Base-by-base conservation (phyloP, 2,113 vertebrate genomes). In the Eudyptes chrysolophus region DNA sequence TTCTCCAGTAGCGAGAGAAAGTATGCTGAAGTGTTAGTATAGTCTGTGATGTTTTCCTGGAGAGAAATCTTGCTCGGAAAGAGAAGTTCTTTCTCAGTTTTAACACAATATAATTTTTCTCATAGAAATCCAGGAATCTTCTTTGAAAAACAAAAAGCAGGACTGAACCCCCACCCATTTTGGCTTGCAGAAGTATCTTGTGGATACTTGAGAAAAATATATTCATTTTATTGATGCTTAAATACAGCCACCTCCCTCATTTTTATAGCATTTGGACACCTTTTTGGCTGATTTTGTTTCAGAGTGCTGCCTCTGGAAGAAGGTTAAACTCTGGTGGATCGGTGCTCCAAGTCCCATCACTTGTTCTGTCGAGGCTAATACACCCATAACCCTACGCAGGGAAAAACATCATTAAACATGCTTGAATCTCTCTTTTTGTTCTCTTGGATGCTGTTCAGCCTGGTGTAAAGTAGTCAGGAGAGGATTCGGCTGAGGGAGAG, bases 81-180 rank as follows among this genome's bases (percentile, higher is more conserved):
- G 84, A 95, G n/a, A 16, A 44, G 66, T 76, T 92, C 87, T 94
- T 93, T 90, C 51, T 90, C 75, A 80, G 46, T 95, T 96, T 80
- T 97, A 85, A n/a, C 96, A 97, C 92, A 88, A 54, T 95, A 96
- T 94, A 96, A 32, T 61, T 97, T 97, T 97, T 96, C 95, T 87
- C 30, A 19, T 40, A 69, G 89, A 97, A 97, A 97, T 94, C 92
- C 95, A 96, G 85, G 83, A 96, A 94, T 84, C 70, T 74, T 93
- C 60, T 92, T 94, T 95, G 94, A 85, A 96, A 96, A 95, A 88
- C 62, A 94, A 92, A 96, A 91, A 60, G 72, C 60, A 94, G 80
- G 92, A 52, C 44, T 94, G 72, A 90, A 77, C 51, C 36, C 74
- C 74, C 16, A 57, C 60, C 77, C 58, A 5, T 91, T 49, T 3